These are phyloP conservation scores for Prosopocoilus inquinatus DNA, from an alignment of 2,888 invertebrate genomes.

Conservation along the genomic window DNA sequence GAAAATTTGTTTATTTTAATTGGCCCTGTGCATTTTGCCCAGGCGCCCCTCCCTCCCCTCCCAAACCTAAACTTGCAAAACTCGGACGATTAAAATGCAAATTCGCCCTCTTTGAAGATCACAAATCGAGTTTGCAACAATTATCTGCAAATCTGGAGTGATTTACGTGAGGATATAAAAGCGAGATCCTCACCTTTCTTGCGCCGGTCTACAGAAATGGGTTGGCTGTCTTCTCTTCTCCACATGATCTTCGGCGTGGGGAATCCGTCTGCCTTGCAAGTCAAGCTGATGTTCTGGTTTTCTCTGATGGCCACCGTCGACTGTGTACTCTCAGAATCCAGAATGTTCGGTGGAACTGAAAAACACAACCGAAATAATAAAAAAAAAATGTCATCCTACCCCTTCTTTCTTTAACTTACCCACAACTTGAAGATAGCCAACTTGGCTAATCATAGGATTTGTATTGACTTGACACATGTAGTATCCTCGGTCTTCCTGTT, in stretches of 20 bases:
- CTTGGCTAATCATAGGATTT: constrained; percentile 93
- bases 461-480: constrained; percentile 91
- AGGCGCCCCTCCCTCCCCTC: no score
- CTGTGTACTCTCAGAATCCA: constrained; percentile 86
- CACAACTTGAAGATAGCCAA: constrained; percentile 88
- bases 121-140: no score
- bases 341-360: constrained; percentile 88
- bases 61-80: no score
- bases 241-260: constrained; percentile 92
- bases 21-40: no score
- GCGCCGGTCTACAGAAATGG: constrained; percentile 79
- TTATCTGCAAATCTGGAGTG: no score
- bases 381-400: no score
- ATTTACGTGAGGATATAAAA: no score
- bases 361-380: no score
- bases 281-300: constrained; percentile 90
- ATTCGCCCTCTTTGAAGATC: no score
- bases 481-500: constrained; percentile 87
- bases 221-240: constrained; percentile 87
- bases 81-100: no score
- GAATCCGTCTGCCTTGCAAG: constrained; percentile 88
- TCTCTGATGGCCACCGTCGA: constrained; percentile 90
- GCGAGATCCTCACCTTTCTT: constrained; percentile 64
- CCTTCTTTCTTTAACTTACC: constrained; percentile 72
- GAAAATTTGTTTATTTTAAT: no score